Conservation (phyloP, 2,113 vertebrate genomes). For the Sceloporus tristichus region DNA sequence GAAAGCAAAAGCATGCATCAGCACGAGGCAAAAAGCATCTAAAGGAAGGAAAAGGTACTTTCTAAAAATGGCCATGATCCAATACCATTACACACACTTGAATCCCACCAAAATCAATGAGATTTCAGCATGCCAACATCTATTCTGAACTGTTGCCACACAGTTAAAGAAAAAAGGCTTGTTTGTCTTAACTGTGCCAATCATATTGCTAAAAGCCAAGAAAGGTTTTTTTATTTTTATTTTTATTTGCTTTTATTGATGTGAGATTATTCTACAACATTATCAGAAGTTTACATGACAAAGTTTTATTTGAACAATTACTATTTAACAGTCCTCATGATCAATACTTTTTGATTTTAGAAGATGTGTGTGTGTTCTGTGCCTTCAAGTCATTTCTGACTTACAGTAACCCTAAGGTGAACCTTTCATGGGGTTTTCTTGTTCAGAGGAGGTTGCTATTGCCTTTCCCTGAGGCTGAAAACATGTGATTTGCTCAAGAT, state of each 20-base stretch:
- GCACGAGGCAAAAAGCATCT: background rate
- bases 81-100: background rate
- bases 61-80: background rate
- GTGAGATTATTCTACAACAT: no score
- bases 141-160: background rate
- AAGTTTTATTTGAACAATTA: no score
- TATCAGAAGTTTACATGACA: no score
- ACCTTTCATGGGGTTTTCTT: no score
- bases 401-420: no score
- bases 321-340: no score
- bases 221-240: fast-evolving
- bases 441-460: no score
- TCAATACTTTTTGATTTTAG: no score
- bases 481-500: no score
- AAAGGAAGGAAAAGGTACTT: background rate
- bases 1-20: background rate
- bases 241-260: background rate
- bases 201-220: background rate
- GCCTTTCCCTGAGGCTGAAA: no score
- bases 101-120: background rate
- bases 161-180: fast-evolving
- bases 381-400: no score
- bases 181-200: constrained; percentile 1
- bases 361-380: no score
- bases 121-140: background rate